Evolutionary conservation across 2,113 vertebrate genomes (phyloP), one percentile per base, ranked within the genome.

Genomic region (Sardina pilchardus): DNA sequence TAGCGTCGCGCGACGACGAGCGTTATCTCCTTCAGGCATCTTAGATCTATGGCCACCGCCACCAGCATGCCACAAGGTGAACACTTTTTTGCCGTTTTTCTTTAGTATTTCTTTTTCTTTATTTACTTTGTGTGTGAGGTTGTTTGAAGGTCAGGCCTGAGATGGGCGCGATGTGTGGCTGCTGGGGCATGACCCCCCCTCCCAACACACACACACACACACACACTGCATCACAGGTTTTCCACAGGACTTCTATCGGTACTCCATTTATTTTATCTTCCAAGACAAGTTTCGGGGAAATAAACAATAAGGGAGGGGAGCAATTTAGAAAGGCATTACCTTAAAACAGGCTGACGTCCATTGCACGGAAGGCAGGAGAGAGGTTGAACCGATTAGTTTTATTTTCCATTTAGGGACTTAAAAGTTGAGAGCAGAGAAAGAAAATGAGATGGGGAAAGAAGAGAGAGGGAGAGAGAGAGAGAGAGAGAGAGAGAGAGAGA

Each of bases 231-330:
- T 26, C 21, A 24, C 39, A 34, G 16, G 26, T 78, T 78, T 78
- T 78, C 71, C 71, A 36, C 71, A 5, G 2, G 10, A 36, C 71
- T 14, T 78, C 71, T 78, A 17, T 78, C 71, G 14, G 3, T 12
- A 34, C 26, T 36, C 30, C 67, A 75, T 75, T 75, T 75, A 36
- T 75, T 75, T 75, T 75, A 75, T 78, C 71, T 78, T 71, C 30
- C 71, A 5, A 78, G 34, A 78, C 71, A 78, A 78, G 71, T 78
- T 78, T 78, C 10, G 30, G 71, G 71, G 71, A 78, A 39, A 78
- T 78, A 78, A 78, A 78, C 71, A 78, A 34, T 36, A 78, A 78
- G 0, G 26, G 71, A 78, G 26, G 30, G 14, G 71, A 71, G 26
- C 63, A 16, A 71, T 71, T 16, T 71, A 30, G 63, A 34, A 2